A percentile compares a stretch with the other conserved stretches of the same genome.
Evolutionary conservation across 2,888 invertebrate genomes (phyloP).

Genomic region (Falcaria lacertinaria): DNA sequence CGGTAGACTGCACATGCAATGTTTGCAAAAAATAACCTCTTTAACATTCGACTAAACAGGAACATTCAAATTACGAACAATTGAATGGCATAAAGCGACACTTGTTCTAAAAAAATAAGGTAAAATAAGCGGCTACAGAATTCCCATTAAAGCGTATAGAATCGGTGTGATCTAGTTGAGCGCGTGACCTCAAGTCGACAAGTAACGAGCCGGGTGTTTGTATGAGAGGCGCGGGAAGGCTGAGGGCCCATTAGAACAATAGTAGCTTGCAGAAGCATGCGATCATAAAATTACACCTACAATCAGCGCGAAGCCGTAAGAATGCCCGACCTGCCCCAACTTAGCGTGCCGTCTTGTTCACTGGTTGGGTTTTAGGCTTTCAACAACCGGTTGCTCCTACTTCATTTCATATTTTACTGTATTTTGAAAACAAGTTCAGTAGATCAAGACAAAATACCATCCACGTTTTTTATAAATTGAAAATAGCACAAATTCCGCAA

Average conservation of each 20-base stretch:
- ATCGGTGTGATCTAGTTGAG: constrained; percentile 60
- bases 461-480: constrained; percentile 23
- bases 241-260: constrained; percentile 68
- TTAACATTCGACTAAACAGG: constrained; percentile 15
- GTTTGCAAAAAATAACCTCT: background rate
- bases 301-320: constrained; percentile 53
- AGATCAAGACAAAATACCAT: constrained; percentile 1
- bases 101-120: constrained; percentile 24
- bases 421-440: background rate
- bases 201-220: constrained; percentile 54
- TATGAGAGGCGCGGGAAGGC: constrained; percentile 43
- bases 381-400: constrained; percentile 20
- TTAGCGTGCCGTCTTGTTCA: constrained; percentile 30
- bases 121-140: constrained; percentile 43
- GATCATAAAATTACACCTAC: constrained; percentile 69
- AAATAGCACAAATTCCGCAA: constrained; percentile 35
- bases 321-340: constrained; percentile 62
- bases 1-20: constrained; percentile 7
- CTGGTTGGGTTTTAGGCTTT: constrained; percentile 32
- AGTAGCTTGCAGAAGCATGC: constrained; percentile 67
- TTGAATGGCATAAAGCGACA: constrained; percentile 23
- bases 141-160: constrained; percentile 56
- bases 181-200: constrained; percentile 55
- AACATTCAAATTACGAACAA: constrained; percentile 29
- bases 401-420: constrained; percentile 15